Base-by-base conservation (phyloP, 92 coral and sea anemone genomes). In the Umimayanthus chanpuru region DNA sequence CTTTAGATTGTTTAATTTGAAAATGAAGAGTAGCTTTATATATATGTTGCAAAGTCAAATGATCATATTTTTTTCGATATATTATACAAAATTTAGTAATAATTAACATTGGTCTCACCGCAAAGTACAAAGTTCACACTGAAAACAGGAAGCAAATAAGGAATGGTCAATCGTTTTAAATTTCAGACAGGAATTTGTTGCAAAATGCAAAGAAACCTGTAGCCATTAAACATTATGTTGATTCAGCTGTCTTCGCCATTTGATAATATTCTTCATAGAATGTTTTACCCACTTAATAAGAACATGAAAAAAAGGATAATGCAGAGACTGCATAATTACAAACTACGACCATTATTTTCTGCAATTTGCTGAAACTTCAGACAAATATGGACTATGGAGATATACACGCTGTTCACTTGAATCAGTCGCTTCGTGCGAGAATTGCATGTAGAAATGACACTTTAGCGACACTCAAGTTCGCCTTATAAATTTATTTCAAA, bases 81-180 rank as follows among this genome's bases (percentile, higher is more conserved):
- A 73, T 73, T 32, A 73, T 32, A 73, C 40, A 28, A 73, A 29
- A 30, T 71, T 73, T 2, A 53, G 58, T 53, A 53, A 1, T 53
- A 32, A 32, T 32, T 32, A 53, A 53, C 20, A 53, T 11, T 53
- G 58, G 30, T 76, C n/a, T 78, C 82, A 78, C 40, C 16, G 66
- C 56, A 43, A 49, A 78, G 82, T 78, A 49, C 82, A 78, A 78
- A 78, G 82, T 78, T 78, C 82, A n/a, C 82, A 44, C 76, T 12
- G 38, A 47, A 78, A 47, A 23, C 39, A 4, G 76, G 11, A 71
- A 10, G 75, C 76, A 71, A 71, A 16, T 18, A 28, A 71, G 1
- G 4, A 74, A 25, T 4, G 25, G 61, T 39, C 81, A 78, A 21
- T 44, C 30, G 82, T 78, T 49, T 78, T 16, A 78, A 78, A 78